Conservation (phyloP, 2,888 invertebrate species). For the Tineola bisselliella region DNA sequence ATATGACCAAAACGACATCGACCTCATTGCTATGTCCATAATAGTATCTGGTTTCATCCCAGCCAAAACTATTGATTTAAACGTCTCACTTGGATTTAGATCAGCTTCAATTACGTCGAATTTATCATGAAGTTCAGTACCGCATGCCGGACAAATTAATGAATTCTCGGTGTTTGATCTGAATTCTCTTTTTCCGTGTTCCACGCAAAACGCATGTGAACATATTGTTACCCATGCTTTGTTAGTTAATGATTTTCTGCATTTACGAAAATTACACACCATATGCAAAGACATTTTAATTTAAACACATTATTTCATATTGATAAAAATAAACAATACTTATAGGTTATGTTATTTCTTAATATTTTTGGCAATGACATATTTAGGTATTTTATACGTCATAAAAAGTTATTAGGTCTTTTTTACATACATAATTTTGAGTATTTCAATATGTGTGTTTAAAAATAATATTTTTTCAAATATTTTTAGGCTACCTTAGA, state of each 20-base stretch:
- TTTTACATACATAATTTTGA: neutral
- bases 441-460: conserved; percentile 8
- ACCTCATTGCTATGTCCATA: conserved; percentile 65
- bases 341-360: neutral
- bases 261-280: conserved; percentile 63
- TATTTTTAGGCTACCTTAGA: conserved; percentile 75
- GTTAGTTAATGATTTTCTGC: conserved; percentile 50
- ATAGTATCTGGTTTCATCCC: conserved; percentile 64
- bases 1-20: conserved; percentile 66
- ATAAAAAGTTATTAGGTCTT: neutral
- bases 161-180: conserved; percentile 52
- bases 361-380: neutral
- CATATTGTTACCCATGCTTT: conserved; percentile 66
- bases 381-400: neutral
- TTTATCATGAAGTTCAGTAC: conserved; percentile 55
- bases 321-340: neutral
- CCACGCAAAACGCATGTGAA: conserved; percentile 65
- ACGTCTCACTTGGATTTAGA: conserved; percentile 59
- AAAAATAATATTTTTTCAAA: neutral
- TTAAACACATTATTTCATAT: conserved; percentile 6
- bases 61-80: conserved; percentile 61
- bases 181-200: conserved; percentile 62
- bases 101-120: conserved; percentile 65
- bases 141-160: conserved; percentile 60
- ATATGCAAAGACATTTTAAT: conserved; percentile 46